Evolutionary conservation across 2,113 vertebrate genomes (phyloP).

Genomic region (Zootoca vivipara): DNA sequence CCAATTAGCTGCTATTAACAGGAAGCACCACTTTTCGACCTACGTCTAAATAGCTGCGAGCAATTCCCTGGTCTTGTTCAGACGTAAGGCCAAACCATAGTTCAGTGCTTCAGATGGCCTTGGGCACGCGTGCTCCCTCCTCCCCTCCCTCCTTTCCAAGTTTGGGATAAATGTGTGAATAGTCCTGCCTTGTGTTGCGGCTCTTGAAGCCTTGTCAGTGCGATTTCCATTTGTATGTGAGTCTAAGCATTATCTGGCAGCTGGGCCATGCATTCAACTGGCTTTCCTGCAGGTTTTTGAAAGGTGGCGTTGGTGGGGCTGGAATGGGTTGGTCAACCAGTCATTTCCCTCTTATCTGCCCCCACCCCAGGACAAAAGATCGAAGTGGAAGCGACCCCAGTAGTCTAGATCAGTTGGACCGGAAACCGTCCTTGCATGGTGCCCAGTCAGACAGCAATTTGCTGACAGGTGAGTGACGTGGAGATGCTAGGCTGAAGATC

Average conservation of each 20-base stretch:
- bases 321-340: not conserved
- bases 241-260: not conserved
- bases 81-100: not conserved
- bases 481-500: not conserved
- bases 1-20: too few relatives aligned
- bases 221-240: not conserved
- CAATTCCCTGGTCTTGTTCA: not conserved
- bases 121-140: not conserved
- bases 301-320: not conserved
- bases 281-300: not conserved
- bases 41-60: too few relatives aligned
- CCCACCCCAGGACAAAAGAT: constrained; percentile 60
- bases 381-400: constrained; percentile 86
- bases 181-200: not conserved
- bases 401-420: constrained; percentile 79
- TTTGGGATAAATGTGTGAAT: not conserved
- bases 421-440: constrained; percentile 76
- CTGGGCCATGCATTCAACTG: not conserved
- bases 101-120: not conserved
- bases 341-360: not conserved
- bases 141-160: too few relatives aligned
- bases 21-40: not conserved
- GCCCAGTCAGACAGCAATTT: constrained; percentile 81
- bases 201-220: not conserved
- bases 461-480: constrained; percentile 71